Base-by-base conservation (phyloP, 2,797 vertebrate species). In the Lagothrix lagotricha region DNA sequence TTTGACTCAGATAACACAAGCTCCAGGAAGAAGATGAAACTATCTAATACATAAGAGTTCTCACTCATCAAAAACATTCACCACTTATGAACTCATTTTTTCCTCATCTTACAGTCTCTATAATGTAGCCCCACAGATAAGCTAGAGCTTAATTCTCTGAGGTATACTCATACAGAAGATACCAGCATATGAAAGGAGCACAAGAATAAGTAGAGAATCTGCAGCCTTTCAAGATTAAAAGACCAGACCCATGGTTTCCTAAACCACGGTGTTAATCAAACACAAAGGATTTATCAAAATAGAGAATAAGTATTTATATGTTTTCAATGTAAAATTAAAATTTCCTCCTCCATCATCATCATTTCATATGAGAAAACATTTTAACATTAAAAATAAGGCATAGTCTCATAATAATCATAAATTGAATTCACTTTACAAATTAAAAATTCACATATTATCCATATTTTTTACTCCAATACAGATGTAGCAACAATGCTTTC, bases 261-360 rank as follows among this genome's bases (percentile, higher is more conserved):
- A 97, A 97, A 91, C 15, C 54, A 3, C 72, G 12, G 20, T 44
- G 30, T 75, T 82, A 76, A 54, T 19, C n/a, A 95, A 83, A 86
- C 2, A 30, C 64, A 70, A 58, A 70, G 41, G 15, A 81, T 39
- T 52, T 57, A 54, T 82, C 50, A 70, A 44, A 93, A 70, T 46
- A 61, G 39, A 48, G n/a, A 72, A 96, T 20, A 77, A 52, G 22
- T 0, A 13, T 95, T 95, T 94, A 20, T 86, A 46, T 26, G 4
- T 67, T 95, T 80, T 79, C 36, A 94, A 90, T 50, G 76, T 79
- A 90, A 92, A 96, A 73, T 82, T 26, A 67, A 44, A 57, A 87
- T n/a, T 82, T 67, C 22, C 2, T 64, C 54, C 61, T 67, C 61
- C 61, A n/a, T 67, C 19, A 77, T 61, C 33, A 80, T 36, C 24